Evolutionary conservation across 2,113 vertebrate genomes (phyloP).

Genomic region (Hemichromis elongatus): DNA sequence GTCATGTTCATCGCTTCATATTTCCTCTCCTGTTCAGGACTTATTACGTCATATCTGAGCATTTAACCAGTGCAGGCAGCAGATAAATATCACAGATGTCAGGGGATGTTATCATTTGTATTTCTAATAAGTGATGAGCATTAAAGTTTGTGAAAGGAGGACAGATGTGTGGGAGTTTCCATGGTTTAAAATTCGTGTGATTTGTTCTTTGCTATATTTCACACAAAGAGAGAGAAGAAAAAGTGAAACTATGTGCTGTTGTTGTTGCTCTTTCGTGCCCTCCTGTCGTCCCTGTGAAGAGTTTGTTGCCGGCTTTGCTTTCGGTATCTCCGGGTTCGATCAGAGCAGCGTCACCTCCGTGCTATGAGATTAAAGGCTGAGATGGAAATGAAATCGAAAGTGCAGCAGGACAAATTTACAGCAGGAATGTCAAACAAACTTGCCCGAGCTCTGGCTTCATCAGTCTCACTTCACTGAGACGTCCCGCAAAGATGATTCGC

Average conservation of each 20-base stretch:
- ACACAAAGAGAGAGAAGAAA: background rate
- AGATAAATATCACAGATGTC: background rate
- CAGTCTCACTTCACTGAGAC: rapidly evolving
- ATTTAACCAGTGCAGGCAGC: background rate
- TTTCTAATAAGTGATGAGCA: background rate
- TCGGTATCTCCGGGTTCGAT: background rate
- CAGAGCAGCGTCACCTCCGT: background rate
- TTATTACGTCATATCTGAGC: background rate
- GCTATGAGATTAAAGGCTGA: background rate
- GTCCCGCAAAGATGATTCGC: background rate
- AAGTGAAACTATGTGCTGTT: rapidly evolving
- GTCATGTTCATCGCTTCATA: background rate
- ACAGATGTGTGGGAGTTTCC: background rate
- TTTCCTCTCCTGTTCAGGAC: background rate
- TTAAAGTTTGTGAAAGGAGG: rapidly evolving
- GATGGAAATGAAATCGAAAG: background rate
- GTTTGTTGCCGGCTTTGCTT: background rate
- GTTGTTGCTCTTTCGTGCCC: background rate
- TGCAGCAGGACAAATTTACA: background rate
- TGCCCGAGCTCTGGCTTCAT: background rate
- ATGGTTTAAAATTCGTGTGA: background rate
- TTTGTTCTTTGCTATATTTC: background rate
- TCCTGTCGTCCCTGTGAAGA: rapidly evolving
- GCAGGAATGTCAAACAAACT: background rate
- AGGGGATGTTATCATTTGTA: background rate